Base-by-base conservation (phyloP, 2,797 vertebrate species). In the Masticophis lateralis region DNA sequence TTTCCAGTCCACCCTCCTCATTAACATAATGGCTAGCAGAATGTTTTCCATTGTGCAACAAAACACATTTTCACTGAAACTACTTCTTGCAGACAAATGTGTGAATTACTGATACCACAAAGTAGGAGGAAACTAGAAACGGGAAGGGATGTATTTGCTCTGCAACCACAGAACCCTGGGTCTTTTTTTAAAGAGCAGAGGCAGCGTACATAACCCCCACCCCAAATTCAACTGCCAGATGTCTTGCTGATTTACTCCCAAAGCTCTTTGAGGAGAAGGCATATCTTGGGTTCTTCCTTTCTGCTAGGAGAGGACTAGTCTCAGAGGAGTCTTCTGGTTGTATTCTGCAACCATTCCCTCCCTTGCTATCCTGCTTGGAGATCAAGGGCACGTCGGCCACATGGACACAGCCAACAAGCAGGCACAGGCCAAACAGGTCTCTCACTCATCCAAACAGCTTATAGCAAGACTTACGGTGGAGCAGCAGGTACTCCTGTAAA, bases 61-160 rank as follows among this genome's bases (percentile, higher is more conserved):
- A 83, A 90, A 59, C 91, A 93, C 74, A 56, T 47, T 96, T 96
- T 95, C 92, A 92, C 86, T 95, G 91, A 95, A 79, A 95, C 1
- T 63, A 61, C 69, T 60, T 86, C 69, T 93, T 47, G 57, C 94
- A 96, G 93, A 93, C 93, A 61, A 93, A 93, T 87, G 56, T 61
- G 43, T 61, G 95, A 94, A 96, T 12, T 22, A 20, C 74, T 83
- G 74, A 91, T 13, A 90, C 88, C 0, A 22, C 86, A 94, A 90
- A 32, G 47, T 93, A 92, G 92, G 27, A 91, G 25, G 92, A 92
- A 94, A 90, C 3, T 89, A 92, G 61, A 59, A 88, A 86, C 13
- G 79, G n/a, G 90, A 93, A 95, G 92, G 20, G 14, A n/a, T 88
- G 6, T 5, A 14, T 94, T 88, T 66, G 89, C 91, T 63, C 66